Conservation (phyloP, 2,113 vertebrate species). For the Paradoxurus hermaphroditus region DNA sequence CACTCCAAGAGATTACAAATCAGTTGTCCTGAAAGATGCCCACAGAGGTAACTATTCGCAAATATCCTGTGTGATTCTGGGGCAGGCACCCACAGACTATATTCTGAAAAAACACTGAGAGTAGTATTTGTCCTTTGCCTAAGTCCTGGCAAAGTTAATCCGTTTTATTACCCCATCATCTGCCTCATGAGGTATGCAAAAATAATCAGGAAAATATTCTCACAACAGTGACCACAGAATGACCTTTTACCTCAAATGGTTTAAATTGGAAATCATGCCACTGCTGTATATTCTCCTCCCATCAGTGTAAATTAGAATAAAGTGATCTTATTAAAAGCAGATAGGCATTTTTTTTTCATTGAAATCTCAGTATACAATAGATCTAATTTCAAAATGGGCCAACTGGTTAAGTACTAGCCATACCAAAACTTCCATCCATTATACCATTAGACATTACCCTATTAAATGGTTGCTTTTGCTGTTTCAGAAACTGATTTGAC, state of each 20-base stretch:
- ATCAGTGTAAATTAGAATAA: neutral
- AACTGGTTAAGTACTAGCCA: neutral
- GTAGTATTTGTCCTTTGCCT: neutral
- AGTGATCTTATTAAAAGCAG: neutral
- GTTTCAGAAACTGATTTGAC: neutral
- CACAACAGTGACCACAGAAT: neutral
- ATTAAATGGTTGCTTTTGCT: neutral
- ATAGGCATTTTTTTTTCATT: neutral
- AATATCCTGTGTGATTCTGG: neutral
- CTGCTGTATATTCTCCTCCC: neutral
- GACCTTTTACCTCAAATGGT: neutral
- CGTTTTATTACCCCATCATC: neutral
- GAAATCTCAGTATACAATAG: neutral
- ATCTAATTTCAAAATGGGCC: neutral
- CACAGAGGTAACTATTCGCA: neutral
- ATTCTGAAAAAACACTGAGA: neutral
- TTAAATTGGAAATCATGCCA: neutral
- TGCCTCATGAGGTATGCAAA: neutral
- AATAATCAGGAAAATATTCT: neutral
- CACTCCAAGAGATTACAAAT: neutral
- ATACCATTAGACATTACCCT: neutral
- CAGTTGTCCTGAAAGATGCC: neutral
- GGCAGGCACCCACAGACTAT: neutral
- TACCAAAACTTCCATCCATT: neutral
- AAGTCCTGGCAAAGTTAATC: neutral